Evolutionary conservation across 2,888 invertebrate species (phyloP).

Genomic region (Amiota minor): DNA sequence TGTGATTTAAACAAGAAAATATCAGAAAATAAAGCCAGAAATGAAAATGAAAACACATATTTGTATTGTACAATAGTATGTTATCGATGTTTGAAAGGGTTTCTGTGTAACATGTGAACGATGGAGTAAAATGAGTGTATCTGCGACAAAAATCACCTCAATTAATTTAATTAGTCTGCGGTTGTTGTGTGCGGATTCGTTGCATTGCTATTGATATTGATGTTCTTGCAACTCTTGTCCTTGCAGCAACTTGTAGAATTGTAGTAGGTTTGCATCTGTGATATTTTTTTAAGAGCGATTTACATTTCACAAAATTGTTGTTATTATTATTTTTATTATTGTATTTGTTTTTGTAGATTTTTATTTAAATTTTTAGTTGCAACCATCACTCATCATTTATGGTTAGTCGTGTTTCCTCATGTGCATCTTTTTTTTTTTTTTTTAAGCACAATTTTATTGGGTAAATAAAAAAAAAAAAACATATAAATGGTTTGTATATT

Average conservation of each 20-base stretch:
- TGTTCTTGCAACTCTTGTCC: conserved; percentile 1
- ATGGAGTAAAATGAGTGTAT: conserved; percentile 20
- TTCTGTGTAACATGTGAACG: too few species aligned
- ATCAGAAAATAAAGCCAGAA: neutral
- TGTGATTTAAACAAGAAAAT: neutral
- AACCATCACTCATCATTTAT: neutral
- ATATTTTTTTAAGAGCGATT: conserved; percentile 10
- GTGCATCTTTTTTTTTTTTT: neutral
- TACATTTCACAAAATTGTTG: neutral
- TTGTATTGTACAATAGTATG: too few species aligned
- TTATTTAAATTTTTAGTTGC: neutral
- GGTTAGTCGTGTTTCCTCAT: neutral
- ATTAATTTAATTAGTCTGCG: conserved; percentile 67
- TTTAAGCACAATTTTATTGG: neutral
- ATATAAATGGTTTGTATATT: neutral
- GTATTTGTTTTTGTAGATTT: neutral
- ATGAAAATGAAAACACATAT: neutral
- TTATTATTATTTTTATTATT: neutral
- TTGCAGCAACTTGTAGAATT: neutral
- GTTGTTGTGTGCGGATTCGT: conserved; percentile 49
- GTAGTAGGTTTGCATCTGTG: conserved; percentile 4
- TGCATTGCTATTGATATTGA: conserved; percentile 15
- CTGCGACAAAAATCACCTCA: conserved; percentile 65
- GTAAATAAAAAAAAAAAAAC: neutral
- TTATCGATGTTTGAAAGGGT: too few species aligned